Conservation (phyloP, 2,888 invertebrate genomes). For the Nasonovia ribisnigri region DNA sequence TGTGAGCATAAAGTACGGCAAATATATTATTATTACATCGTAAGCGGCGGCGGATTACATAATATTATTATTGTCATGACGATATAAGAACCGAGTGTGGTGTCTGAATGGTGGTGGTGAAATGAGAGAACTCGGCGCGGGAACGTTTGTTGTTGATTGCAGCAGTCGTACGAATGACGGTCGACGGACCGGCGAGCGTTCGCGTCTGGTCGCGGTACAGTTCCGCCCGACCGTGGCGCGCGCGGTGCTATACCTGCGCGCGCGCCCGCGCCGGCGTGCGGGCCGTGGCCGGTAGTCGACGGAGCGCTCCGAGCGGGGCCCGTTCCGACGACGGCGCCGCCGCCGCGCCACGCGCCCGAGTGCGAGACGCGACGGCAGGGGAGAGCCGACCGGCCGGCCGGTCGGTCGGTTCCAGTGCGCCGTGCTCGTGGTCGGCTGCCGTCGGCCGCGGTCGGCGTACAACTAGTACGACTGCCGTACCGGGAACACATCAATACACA, state of each 20-base stretch:
- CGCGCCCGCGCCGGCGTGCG: constrained; percentile 39
- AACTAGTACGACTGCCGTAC: neutral
- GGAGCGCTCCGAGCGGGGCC: constrained; percentile 36
- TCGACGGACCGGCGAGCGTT: constrained; percentile 31
- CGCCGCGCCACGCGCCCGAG: constrained; percentile 13
- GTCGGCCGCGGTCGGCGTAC: constrained; percentile 17
- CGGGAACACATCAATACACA: constrained; percentile 59
- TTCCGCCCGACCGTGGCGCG: constrained; percentile 49
- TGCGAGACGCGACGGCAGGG: neutral
- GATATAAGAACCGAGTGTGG: neutral
- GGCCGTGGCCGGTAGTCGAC: neutral
- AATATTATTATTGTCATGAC: neutral
- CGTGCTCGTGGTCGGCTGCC: neutral
- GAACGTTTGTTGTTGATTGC: neutral
- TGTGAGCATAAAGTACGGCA: too few species aligned
- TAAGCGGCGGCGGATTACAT: neutral
- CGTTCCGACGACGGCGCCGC: neutral
- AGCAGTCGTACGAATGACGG: constrained; percentile 59
- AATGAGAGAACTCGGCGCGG: neutral
- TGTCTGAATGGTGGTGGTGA: neutral
- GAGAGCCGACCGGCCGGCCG: constrained; percentile 13
- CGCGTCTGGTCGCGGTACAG: constrained; percentile 17
- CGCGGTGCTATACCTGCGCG: constrained; percentile 62
- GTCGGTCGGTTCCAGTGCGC: neutral
- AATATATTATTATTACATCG: neutral